Conservation (phyloP, 2,888 invertebrate species). For the Phengaris alcon region DNA sequence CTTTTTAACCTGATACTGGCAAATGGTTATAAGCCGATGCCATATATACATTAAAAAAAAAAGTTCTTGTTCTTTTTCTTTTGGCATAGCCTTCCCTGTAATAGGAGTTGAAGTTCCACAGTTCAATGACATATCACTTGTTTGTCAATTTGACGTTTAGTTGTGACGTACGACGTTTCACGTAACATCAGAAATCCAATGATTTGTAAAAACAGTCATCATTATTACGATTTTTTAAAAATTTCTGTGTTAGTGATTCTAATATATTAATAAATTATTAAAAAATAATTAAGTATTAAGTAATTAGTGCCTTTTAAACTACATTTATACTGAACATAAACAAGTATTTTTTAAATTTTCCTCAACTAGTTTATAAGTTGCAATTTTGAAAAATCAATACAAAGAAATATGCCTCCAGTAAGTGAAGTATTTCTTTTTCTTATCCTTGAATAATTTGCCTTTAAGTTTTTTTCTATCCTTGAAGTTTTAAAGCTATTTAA, state of each 20-base stretch:
- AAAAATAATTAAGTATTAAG: not conserved
- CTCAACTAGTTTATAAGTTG: not conserved
- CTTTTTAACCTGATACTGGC: no score
- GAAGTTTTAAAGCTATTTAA: not conserved
- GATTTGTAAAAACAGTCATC: conserved; percentile 25
- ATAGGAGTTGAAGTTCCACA: no score
- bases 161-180: conserved; percentile 26
- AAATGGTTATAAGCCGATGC: no score
- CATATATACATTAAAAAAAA: no score
- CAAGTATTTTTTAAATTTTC: not conserved
- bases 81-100: no score
- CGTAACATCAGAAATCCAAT: conserved; percentile 26
- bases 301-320: not conserved
- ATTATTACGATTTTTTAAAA: conserved; percentile 12
- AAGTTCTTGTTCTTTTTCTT: no score
- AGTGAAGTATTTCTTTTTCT: not conserved
- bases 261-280: not conserved
- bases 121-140: conserved; percentile 35
- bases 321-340: not conserved
- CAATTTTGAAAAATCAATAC: not conserved
- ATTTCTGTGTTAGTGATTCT: not conserved
- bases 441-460: not conserved
- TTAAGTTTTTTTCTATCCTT: not conserved
- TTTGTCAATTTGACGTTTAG: conserved; percentile 21
- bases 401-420: conserved; percentile 6